Evolutionary conservation across 2,797 vertebrate species (phyloP), one percentile per base, ranked within the genome.

Genomic region (Brachyalestes nurse): DNA sequence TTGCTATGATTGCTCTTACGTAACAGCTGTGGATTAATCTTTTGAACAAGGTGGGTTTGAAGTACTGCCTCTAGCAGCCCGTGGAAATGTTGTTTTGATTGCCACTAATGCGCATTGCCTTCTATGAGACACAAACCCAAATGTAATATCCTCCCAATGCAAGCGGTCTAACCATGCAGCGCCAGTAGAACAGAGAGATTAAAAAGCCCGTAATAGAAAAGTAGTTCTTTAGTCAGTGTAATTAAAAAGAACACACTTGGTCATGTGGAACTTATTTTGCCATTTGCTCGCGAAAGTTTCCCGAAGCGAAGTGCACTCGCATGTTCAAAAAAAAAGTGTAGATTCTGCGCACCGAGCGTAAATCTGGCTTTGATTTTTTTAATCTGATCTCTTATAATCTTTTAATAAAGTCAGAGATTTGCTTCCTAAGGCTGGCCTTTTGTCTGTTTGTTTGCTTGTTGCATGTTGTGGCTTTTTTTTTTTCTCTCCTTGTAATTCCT

Each of bases 231-330:
- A 83, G 75, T 79, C 78, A 79, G 80, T 81, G 69, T 83, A 85
- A 87, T 88, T 85, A 84, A 85, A 83, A 82, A 21, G 53, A 82
- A 45, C 58, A 65, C 69, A 80, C 77, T 75, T 81, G 77, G 82
- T 85, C 81, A 80, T 75, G 14, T 61, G 61, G 77, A 81, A 85
- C 77, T 66, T 72, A 75, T 74, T 83, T 79, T 49, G 80, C 67
- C 78, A 58, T 51, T 81, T 78, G 76, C 84, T 72, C 81, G 74
- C 74, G 76, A 84, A 65, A 77, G 73, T 70, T 71, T 28, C 47
- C 4, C 5, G 71, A 83, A 80, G 79, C 70, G 80, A 75, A 86
- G 78, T 65, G 45, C 67, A 69, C 72, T 81, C 64, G 78, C 60
- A 72, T 71, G 49, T 81, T 84, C 81, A 77, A 34, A 60, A 62